These are phyloP conservation scores for Bufotes viridis DNA, from an alignment of 2,797 vertebrate species.

Conservation along the genomic window DNA sequence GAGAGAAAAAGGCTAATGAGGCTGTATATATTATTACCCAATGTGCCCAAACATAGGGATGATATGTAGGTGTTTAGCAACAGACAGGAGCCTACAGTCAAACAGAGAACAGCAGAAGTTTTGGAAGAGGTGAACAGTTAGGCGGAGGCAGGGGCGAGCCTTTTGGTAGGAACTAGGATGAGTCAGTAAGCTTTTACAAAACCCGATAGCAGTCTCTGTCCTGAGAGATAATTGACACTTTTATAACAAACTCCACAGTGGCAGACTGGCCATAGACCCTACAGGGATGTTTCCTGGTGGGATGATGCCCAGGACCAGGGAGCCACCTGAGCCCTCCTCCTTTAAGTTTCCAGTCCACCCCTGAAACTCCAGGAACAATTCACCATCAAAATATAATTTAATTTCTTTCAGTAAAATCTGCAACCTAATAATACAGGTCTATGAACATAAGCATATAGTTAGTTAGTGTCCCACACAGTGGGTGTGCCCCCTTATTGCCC, in stretches of 20 bases:
- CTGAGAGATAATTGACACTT: neutral
- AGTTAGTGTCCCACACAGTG: too few relatives aligned
- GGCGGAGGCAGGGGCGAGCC: neutral
- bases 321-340: too few relatives aligned
- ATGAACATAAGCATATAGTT: too few relatives aligned
- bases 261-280: too few relatives aligned
- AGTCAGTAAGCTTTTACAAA: neutral
- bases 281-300: too few relatives aligned
- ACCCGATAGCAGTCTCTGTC: neutral
- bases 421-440: too few relatives aligned
- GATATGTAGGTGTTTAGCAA: conserved; percentile 1
- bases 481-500: too few relatives aligned
- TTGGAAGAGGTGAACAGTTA: neutral
- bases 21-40: conserved; percentile 48
- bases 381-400: too few relatives aligned
- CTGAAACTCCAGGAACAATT: too few relatives aligned
- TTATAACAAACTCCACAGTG: neutral
- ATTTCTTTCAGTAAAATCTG: too few relatives aligned
- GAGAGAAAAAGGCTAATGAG: conserved; percentile 24
- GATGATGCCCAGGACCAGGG: too few relatives aligned
- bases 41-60: neutral
- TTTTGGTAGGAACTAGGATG: neutral
- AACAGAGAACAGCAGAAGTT: neutral
- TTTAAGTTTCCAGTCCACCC: too few relatives aligned
- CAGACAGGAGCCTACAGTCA: neutral